phyloP scores from a whole-genome alignment of 1,140 invertebrate species.

The Mya arenaria region DNA sequence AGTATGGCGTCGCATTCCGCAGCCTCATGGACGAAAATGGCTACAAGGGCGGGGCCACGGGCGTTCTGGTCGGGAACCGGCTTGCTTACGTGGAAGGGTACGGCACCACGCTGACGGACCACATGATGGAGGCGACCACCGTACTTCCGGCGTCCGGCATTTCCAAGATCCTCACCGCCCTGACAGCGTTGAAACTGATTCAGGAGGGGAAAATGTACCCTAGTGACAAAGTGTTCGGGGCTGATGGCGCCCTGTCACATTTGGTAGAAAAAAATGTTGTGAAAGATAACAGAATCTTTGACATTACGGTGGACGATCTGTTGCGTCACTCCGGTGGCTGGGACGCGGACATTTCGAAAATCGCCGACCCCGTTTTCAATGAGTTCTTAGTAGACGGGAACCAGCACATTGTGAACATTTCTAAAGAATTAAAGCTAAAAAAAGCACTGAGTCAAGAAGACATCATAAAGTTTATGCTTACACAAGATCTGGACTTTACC shows the following conservation, averaged over 20 bases:
- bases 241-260: constrained; percentile 62
- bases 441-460: constrained; percentile 52
- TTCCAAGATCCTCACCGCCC: constrained; percentile 74
- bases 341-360: constrained; percentile 66
- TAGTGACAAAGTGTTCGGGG: constrained; percentile 71
- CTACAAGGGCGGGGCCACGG: constrained; percentile 72
- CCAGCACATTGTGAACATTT: constrained; percentile 68
- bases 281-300: constrained; percentile 65
- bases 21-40: constrained; percentile 63
- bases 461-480: constrained; percentile 73
- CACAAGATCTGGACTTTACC: constrained; percentile 64
- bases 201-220: constrained; percentile 65
- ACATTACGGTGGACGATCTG: constrained; percentile 76
- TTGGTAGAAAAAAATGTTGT: constrained; percentile 58
- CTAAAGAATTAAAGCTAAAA: constrained; percentile 61
- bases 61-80: constrained; percentile 68
- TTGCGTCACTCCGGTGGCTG: constrained; percentile 75
- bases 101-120: constrained; percentile 61
- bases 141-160: constrained; percentile 69
- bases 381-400: constrained; percentile 57
- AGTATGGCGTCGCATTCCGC: constrained; percentile 61
- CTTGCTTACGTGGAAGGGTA: constrained; percentile 71
- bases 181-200: constrained; percentile 71
- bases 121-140: constrained; percentile 54
- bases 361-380: constrained; percentile 75